Base-by-base conservation (phyloP, 2,113 vertebrate species). In the Melozone crissalis region DNA sequence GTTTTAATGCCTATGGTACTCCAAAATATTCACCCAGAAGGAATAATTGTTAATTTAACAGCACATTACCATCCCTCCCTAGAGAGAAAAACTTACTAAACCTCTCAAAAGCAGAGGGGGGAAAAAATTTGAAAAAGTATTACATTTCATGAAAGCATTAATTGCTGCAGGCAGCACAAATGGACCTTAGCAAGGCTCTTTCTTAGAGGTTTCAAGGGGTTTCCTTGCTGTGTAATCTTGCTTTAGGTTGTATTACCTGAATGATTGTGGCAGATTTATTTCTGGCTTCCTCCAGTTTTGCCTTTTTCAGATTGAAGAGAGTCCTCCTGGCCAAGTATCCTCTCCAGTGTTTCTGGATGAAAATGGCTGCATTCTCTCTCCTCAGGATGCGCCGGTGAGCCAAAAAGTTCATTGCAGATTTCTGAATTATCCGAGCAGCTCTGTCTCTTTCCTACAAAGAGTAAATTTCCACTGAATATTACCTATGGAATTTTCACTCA, bases 311-410 rank as follows among this genome's bases (percentile, higher is more conserved):
- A 47, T 88, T 87, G 72, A 96, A 95, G 30, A 98, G 49, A 72
- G 92, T 76, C 83, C 84, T 97, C 41, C 97, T 97, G 22, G 97
- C 97, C 30, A 91, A 76, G 61, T 96, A 87, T 71, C 98, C 97
- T 92, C 98, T 98, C 99, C 99, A 99, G 8, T 90, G 55, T 12
- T 98, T 98, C 93, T 99, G 99, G 91, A 99, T 97, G 78, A 96
- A 3, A 19, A 97, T 2, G 4, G 98, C 98, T 46, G 99, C 98
- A 6, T 17, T 87, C 28, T 47, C 79, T 84, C 93, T 96, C 88
- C 95, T 98, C 73, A 97, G 67, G 20, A 93, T 62, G 49, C 72
- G 87, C 21, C 46, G 96, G 33, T 21, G 96, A 84, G 94, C 94
- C 16, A 99, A 96, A 79, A 99, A 99, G 37, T 43, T 95, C 63